Base-by-base conservation (phyloP, 2,113 vertebrate genomes). In the Xenopus borealis region DNA sequence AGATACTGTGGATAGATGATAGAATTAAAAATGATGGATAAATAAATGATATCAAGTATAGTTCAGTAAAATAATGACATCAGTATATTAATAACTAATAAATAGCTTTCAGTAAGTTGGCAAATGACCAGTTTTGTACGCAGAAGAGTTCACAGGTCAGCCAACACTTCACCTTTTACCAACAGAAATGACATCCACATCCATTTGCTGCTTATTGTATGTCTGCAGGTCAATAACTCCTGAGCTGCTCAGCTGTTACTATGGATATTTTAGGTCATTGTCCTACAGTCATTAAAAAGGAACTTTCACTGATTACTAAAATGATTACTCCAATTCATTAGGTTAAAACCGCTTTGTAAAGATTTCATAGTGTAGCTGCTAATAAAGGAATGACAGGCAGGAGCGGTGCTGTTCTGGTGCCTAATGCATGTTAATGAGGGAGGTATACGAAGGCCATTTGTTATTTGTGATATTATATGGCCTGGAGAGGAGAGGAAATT, bases 391-490 rank as follows among this genome's bases (percentile, higher is more conserved):
- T 58, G 66, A 63, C 69, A 1, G 50, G 40, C 23, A 52, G 71
- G 74, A 50, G 46, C 61, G 47, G 61, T 5, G 13, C 23, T 27
- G 23, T 67, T 77, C 47, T 50, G 6, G 66, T 11, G 62, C 52
- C 71, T 82, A 81, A 83, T 81, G 57, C 55, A 79, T 83, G 72
- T 73, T 80, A 84, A 83, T 79, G 61, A 80, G 63, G 17, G 1
- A 80, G 6, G 59, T 30, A 46, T 77, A 81, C 10, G 71, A 81
- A 81, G 83, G 44, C 63, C 57, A 84, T 86, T 87, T 83, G 78
- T 82, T 83, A 80, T 79, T 80, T 78, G 76, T 80, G 71, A 62
- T 82, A 79, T 84, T 72, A 46, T 47, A 75, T 77, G 79, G 79
- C 79, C 78, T 71, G 75, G 76, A 68, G 82, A 85, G 82, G 79